Evolutionary conservation across 2,797 vertebrate species (phyloP).

Genomic region (Girardinus metallicus): DNA sequence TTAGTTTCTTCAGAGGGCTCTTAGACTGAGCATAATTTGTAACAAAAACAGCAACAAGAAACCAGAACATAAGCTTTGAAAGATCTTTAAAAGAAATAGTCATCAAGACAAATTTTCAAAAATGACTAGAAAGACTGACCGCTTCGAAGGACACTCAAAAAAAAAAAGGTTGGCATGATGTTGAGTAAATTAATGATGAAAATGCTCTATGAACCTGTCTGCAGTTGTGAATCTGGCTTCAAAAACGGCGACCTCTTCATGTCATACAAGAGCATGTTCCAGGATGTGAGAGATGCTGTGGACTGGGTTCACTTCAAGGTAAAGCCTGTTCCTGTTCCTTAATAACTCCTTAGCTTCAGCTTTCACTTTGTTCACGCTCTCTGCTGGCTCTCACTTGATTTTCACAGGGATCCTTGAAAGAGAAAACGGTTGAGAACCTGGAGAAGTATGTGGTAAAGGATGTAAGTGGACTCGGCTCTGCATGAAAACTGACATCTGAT

Average conservation of each 20-base stretch:
- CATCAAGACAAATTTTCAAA: neutral
- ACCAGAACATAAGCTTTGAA: neutral
- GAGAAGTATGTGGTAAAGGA: constrained; percentile 98
- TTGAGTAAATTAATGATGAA: constrained; percentile 22
- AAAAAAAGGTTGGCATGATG: neutral
- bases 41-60: neutral
- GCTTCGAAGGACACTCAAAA: neutral
- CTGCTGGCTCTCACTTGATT: neutral
- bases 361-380: neutral
- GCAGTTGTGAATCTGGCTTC: constrained; percentile 94
- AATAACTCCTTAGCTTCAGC: neutral
- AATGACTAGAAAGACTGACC: neutral
- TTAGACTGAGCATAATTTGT: neutral
- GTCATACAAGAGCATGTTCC: constrained; percentile 99
- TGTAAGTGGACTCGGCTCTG: constrained; percentile 82
- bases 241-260: constrained; percentile 99
- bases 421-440: constrained; percentile 97
- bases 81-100: neutral
- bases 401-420: constrained; percentile 92
- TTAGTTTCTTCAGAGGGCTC: neutral
- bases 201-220: constrained; percentile 11
- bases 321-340: neutral
- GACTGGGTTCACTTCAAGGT: constrained; percentile 99
- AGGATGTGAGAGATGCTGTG: constrained; percentile 96
- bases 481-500: neutral